Conservation (phyloP, 2,113 vertebrate species). For the Sminthopsis crassicaudata region DNA sequence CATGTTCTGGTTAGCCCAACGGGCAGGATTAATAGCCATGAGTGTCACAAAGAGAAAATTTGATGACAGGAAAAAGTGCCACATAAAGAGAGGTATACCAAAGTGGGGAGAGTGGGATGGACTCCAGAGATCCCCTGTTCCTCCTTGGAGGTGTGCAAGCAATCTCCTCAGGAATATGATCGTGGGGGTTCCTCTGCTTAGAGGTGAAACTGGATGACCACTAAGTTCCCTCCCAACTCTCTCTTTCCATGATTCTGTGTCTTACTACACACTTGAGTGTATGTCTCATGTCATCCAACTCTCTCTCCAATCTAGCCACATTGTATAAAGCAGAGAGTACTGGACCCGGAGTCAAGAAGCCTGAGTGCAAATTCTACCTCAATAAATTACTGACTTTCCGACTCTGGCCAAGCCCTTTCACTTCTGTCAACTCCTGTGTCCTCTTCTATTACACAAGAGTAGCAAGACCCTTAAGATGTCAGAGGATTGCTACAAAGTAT, state of each 20-base stretch:
- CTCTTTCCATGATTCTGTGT: not conserved
- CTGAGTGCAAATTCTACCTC: not conserved
- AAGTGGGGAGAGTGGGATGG: not conserved
- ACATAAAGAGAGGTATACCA: not conserved
- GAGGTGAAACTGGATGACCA: not conserved
- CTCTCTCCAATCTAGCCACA: not conserved
- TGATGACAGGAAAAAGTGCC: not conserved
- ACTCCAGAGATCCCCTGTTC: not conserved
- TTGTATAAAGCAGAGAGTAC: not conserved
- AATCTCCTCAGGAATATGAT: not conserved
- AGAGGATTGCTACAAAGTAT: not conserved
- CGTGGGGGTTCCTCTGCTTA: not conserved
- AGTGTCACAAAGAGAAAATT: not conserved
- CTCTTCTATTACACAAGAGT: not conserved
- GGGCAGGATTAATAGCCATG: not conserved
- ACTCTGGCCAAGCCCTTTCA: not conserved
- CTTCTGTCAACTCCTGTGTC: not conserved
- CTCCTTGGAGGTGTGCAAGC: not conserved
- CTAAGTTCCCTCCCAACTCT: not conserved
- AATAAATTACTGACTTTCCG: not conserved
- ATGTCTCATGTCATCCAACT: not conserved
- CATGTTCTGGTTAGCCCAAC: not conserved
- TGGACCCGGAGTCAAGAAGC: not conserved
- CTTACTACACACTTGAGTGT: not conserved
- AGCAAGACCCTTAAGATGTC: not conserved